A percentile compares a stretch with the other conserved stretches of the same genome.
Evolutionary conservation across 1,140 invertebrate genomes (phyloP).

Genomic region (Colletes gigas): DNA sequence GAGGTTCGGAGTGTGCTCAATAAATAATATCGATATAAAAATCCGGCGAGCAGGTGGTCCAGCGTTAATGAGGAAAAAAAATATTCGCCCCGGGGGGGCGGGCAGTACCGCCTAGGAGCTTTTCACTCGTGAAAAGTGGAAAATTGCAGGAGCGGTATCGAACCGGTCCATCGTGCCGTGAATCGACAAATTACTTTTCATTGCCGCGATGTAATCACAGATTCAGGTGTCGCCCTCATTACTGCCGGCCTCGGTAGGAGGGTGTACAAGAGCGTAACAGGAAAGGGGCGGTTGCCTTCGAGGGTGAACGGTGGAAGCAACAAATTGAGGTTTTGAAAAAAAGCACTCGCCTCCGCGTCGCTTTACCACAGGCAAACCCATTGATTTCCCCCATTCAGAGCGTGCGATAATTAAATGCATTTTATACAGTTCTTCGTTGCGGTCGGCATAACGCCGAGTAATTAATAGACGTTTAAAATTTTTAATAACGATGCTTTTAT

Average conservation of each 20-base stretch:
- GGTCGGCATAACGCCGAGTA: constrained; percentile 72
- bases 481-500: constrained; percentile 79
- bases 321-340: constrained; percentile 76
- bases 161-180: constrained; percentile 66
- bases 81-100: neutral
- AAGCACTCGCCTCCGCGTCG: constrained; percentile 63
- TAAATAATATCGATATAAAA: constrained; percentile 35
- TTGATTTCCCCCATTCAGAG: constrained; percentile 77
- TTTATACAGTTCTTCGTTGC: constrained; percentile 70
- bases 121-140: constrained; percentile 63
- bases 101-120: constrained; percentile 12
- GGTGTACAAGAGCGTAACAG: constrained; percentile 58
- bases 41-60: neutral
- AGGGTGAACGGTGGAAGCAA: constrained; percentile 55
- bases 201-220: constrained; percentile 68
- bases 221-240: constrained; percentile 69
- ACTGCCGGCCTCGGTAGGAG: constrained; percentile 40
- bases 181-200: constrained; percentile 70
- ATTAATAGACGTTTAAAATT: constrained; percentile 80
- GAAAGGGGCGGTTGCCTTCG: constrained; percentile 47
- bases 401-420: constrained; percentile 78
- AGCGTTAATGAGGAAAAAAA: constrained; percentile 52
- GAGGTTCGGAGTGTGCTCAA: neutral
- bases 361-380: constrained; percentile 70
- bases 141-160: constrained; percentile 64